Evolutionary conservation across 1,140 invertebrate species (phyloP), one percentile per base, ranked within the genome.

Genomic region (Adelges cooleyi): DNA sequence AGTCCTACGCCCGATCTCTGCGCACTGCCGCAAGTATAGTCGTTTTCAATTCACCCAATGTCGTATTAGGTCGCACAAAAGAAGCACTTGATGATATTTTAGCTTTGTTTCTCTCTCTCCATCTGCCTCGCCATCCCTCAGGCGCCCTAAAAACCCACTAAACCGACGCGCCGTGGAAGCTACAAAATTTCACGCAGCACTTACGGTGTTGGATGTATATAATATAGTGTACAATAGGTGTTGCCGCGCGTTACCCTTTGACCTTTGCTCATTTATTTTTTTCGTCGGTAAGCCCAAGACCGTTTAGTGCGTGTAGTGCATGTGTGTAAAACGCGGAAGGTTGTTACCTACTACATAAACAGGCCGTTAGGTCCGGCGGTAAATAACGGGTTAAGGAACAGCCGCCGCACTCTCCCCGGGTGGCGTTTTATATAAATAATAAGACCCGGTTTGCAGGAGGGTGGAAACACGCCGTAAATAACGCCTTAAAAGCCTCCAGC

Each of bases 341-440:
- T 40, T 48, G 25, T 48, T 62, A n/a, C n/a, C n/a, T n/a, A 62
- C 42, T 48, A 62, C 42, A 62, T 62, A 62, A 48, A 62, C 56
- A 33, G 56, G 17, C 56, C 42, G 56, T 62, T 33, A 33, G 42
- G 56, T 62, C 42, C 56, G 27, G 27, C 42, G 42, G 56, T 62
- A 62, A 62, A 62, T 62, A 62, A 62, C 56, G 56, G 27, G 56
- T 62, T 62, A 48, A 62, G 46, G 56, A 62, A 62, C 56, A 27
- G 1, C 42, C 29, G 15, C n/a, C 10, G 15, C 56, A 48, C 27
- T 46, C 56, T 48, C 56, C 40, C 42, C 17, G 23, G 42, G 42
- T 48, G 25, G 42, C 27, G 17, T 25, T 48, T 46, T 62, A 33
- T 62, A 62, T 62, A 62, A 62, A 62, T 62, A 62, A 62, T 62